Percentiles rank a stretch among this genome's conserved stretches.
These are phyloP conservation scores for Scaptomyza pallida DNA, from an alignment of 1,140 invertebrate species.

Conservation along the genomic window DNA sequence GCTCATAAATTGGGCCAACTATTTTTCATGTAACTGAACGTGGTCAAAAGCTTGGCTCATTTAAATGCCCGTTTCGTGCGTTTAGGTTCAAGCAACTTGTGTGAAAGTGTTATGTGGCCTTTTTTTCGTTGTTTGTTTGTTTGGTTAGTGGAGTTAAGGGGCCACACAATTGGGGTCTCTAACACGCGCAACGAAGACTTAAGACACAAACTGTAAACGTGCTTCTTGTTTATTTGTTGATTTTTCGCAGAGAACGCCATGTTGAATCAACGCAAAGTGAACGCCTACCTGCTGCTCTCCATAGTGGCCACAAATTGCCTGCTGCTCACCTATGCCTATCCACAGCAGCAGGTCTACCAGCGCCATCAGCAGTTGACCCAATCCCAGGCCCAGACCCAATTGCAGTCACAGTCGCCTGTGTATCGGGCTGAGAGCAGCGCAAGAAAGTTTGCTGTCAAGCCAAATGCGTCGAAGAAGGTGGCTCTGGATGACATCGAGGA, in stretches of 20 bases:
- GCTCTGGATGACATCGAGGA: conserved; percentile 90
- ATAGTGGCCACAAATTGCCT: conserved; percentile 84
- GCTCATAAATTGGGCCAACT: conserved; percentile 42
- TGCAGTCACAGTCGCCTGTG: conserved; percentile 59
- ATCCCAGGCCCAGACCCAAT: neutral
- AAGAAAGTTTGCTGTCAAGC: conserved; percentile 93
- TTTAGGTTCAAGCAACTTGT: conserved; percentile 51
- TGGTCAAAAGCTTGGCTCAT: conserved; percentile 12
- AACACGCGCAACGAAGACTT: conserved; percentile 45
- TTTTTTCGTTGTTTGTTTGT: neutral
- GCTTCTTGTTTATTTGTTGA: neutral
- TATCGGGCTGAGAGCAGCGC: conserved; percentile 62
- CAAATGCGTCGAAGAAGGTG: conserved; percentile 94
- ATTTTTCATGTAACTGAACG: conserved; percentile 42
- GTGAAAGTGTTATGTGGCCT: conserved; percentile 65
- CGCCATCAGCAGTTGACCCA: conserved; percentile 59
- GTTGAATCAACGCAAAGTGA: conserved; percentile 83
- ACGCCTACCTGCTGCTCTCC: conserved; percentile 84
- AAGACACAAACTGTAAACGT: conserved; percentile 25
- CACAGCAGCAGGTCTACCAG: conserved; percentile 79
- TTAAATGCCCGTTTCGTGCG: conserved; percentile 45
- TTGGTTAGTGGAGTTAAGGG: no score
- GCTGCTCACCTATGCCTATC: conserved; percentile 84
- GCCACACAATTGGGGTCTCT: conserved; percentile 19
- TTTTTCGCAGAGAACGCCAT: conserved; percentile 70